A percentile compares a stretch with the other conserved stretches of the same genome.
Conservation (phyloP, 2,888 invertebrate genomes). For the Arctia plantaginis region DNA sequence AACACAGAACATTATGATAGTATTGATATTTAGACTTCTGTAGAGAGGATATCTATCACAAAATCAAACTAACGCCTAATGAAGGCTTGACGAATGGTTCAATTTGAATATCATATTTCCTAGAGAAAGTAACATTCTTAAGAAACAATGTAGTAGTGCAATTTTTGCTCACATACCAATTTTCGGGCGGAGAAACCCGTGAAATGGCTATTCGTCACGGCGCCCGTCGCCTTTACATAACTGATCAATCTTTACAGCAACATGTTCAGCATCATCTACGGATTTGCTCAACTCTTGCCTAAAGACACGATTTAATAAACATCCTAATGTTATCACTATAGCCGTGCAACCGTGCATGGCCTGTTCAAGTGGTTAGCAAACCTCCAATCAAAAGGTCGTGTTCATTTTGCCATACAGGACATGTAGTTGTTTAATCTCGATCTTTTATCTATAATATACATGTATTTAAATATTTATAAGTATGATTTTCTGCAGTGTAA, state of each 20-base stretch:
- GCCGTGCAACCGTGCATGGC: background rate
- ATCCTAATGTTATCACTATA: background rate
- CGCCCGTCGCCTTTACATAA: conserved; percentile 36
- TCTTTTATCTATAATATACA: background rate
- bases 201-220: conserved; percentile 68
- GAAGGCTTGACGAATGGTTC: background rate
- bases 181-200: conserved; percentile 67
- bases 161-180: conserved; percentile 22
- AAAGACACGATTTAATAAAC: background rate
- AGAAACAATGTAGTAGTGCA: conserved; percentile 10
- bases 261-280: conserved; percentile 19
- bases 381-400: background rate
- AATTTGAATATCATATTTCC: conserved; percentile 4
- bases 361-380: background rate
- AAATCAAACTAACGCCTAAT: background rate
- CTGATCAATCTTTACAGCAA: conserved; percentile 34
- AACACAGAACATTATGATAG: too few relatives aligned
- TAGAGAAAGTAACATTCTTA: conserved; percentile 12
- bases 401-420: background rate
- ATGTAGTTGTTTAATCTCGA: background rate
- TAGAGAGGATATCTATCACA: background rate
- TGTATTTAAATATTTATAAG: too few relatives aligned
- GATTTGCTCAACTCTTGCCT: conserved; percentile 13
- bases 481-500: too few relatives aligned
- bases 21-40: background rate